These are phyloP conservation scores for Cephus nigrinus DNA, from an alignment of 2,888 invertebrate genomes.

Conservation along the genomic window DNA sequence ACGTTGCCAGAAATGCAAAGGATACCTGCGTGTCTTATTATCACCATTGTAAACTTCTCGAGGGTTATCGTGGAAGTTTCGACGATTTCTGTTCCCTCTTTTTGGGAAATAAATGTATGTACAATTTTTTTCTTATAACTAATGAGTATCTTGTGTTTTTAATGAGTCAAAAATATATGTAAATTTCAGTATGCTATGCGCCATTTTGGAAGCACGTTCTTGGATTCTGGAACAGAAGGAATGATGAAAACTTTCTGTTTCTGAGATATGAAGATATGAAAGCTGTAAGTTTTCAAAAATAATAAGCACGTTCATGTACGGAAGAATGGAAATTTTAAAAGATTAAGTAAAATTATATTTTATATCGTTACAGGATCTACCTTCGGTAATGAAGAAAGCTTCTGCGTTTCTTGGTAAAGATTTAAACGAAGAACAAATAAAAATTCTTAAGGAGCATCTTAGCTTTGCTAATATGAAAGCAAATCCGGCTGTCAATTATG, in stretches of 20 bases:
- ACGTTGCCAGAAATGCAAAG: conserved; percentile 78
- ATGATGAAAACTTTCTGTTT: conserved; percentile 44
- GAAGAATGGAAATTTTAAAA: not conserved
- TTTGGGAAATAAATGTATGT: conserved; percentile 69
- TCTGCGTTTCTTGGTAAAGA: conserved; percentile 63
- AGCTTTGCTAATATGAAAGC: conserved; percentile 71
- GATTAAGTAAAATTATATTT: not conserved
- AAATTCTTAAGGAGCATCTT: conserved; percentile 65
- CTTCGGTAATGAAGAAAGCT: conserved; percentile 61
- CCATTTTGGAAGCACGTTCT: conserved; percentile 53
- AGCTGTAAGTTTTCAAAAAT: conserved; percentile 35
- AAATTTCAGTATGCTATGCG: conserved; percentile 37
- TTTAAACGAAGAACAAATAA: conserved; percentile 56
- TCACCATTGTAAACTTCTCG: conserved; percentile 74
- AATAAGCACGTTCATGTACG: not conserved
- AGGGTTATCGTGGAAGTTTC: conserved; percentile 70
- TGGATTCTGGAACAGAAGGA: conserved; percentile 43
- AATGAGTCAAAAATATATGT: not conserved
- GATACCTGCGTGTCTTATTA: conserved; percentile 79
- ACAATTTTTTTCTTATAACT: not conserved
- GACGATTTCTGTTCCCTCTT: conserved; percentile 73
- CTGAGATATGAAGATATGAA: conserved; percentile 57
- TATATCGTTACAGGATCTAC: conserved; percentile 59
- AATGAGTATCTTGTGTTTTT: conserved; percentile 13
- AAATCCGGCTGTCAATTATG: conserved; percentile 72